Conservation (phyloP, 30 jellyfish, hydroid and myxozoan genomes). For the Hydra vulgaris region DNA sequence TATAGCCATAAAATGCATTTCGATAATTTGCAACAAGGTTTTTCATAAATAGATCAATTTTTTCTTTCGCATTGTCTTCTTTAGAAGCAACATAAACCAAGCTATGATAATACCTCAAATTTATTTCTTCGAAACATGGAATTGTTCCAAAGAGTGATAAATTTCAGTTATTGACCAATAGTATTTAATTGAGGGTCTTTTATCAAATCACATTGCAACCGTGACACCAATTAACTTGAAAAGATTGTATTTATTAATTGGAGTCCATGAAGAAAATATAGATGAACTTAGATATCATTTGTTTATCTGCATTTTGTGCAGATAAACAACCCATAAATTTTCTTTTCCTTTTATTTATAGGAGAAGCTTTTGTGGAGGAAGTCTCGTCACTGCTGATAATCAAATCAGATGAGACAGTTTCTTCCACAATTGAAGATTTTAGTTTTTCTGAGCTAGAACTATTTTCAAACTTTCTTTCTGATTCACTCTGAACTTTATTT, state of each 20-base stretch:
- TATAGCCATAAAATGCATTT: constrained; percentile 21
- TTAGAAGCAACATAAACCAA: constrained; percentile 27
- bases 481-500: not conserved
- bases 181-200: constrained; percentile 21
- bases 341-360: not conserved
- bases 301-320: not conserved
- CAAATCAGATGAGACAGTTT: not conserved
- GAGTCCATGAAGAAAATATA: not conserved
- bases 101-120: constrained; percentile 28
- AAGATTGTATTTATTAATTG: constrained; percentile 19
- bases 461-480: not conserved
- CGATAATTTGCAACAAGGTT: constrained; percentile 3
- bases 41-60: constrained; percentile 36
- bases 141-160: constrained; percentile 13
- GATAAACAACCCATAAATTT: not conserved
- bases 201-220: constrained; percentile 38
- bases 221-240: constrained; percentile 9
- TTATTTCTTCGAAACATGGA: constrained; percentile 19
- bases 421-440: not conserved
- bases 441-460: not conserved
- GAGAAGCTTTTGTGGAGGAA: not conserved
- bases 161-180: constrained; percentile 24
- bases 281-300: not conserved
- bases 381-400: not conserved
- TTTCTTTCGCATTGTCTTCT: constrained; percentile 13